Conservation (phyloP, 2,113 vertebrate species). For the Dicrurus megarhynchus region DNA sequence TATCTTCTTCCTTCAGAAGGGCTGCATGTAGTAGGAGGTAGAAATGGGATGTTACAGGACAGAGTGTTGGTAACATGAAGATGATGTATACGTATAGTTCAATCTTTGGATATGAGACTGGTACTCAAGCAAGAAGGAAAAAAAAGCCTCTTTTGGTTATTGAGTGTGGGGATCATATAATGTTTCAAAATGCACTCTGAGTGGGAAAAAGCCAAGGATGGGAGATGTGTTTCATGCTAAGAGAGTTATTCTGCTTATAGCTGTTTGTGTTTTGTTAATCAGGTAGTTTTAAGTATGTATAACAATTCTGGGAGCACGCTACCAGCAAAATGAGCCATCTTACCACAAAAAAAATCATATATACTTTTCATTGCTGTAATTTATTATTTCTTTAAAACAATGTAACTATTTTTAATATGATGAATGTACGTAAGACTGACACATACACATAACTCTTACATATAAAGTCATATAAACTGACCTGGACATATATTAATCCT, state of each 20-base stretch:
- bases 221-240: neutral
- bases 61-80: neutral
- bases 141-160: neutral
- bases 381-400: neutral
- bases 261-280: neutral
- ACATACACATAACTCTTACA: rapidly evolving
- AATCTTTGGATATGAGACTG: neutral
- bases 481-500: neutral
- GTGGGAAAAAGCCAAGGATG: neutral
- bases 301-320: neutral
- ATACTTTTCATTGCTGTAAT: neutral
- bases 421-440: neutral
- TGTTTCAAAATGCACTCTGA: neutral
- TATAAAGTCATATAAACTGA: neutral
- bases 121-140: neutral
- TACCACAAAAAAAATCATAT: neutral
- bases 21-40: neutral
- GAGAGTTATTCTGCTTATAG: neutral
- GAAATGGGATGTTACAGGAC: neutral
- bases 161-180: neutral
- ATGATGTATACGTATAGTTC: neutral
- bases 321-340: neutral
- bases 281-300: neutral
- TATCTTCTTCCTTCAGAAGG: neutral
- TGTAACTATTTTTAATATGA: neutral